A percentile compares a stretch with the other conserved stretches of the same genome.
phyloP scores from a whole-genome alignment of 1,140 invertebrate species.

The Chironomus tepperi region DNA sequence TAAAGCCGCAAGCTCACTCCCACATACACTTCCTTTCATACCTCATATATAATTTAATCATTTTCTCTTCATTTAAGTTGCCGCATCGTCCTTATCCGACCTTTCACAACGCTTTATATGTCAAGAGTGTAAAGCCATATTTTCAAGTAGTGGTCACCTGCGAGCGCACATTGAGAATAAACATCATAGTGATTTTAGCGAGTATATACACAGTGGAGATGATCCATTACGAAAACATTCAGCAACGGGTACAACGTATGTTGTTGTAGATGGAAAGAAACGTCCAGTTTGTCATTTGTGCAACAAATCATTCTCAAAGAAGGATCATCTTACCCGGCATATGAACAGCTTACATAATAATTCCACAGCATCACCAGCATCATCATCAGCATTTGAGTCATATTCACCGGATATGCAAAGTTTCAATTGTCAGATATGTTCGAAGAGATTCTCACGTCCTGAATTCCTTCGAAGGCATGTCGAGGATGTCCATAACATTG shows the following conservation, averaged over 20 bases:
- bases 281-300: constrained; percentile 1
- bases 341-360: background rate
- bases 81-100: background rate
- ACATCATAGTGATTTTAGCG: background rate
- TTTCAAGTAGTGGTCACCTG: background rate
- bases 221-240: background rate
- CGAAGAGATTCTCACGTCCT: background rate
- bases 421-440: background rate
- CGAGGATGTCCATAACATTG: background rate
- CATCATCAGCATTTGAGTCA: background rate
- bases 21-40: too few species aligned
- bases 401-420: background rate
- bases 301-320: background rate
- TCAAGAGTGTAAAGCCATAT: constrained; percentile 5
- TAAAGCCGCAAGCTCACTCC: too few species aligned
- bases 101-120: background rate
- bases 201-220: background rate
- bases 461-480: background rate
- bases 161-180: constrained; percentile 3
- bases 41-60: background rate
- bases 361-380: background rate
- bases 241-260: background rate
- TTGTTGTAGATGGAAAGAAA: constrained; percentile 9
- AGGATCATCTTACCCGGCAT: constrained; percentile 3
- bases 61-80: background rate